phyloP scores from a whole-genome alignment of 2,888 invertebrate species.

The Cheilosia impressa region DNA sequence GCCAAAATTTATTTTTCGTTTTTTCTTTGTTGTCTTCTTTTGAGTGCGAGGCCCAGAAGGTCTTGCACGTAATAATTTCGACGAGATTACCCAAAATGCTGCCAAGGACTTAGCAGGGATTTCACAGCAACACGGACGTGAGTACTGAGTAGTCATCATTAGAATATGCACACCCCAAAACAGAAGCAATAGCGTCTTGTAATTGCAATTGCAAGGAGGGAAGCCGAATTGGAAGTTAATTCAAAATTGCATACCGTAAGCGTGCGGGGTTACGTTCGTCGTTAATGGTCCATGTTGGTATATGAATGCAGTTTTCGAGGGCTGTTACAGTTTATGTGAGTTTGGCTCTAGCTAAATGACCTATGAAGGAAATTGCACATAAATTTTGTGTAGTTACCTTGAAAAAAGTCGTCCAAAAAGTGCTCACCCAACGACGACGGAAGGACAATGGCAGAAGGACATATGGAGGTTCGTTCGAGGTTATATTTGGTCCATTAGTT shows the following conservation, averaged over 20 bases:
- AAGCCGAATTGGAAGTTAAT: slow-evolving; percentile 61
- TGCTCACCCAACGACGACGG: slow-evolving; percentile 13
- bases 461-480: slow-evolving; percentile 2
- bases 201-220: slow-evolving; percentile 47
- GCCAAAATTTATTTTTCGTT: slow-evolving; percentile 41
- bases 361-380: slow-evolving; percentile 70
- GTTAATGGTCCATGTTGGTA: slow-evolving; percentile 63
- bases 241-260: slow-evolving; percentile 23
- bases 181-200: slow-evolving; percentile 44
- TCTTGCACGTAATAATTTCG: slow-evolving; percentile 56
- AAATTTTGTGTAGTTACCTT: slow-evolving; percentile 45
- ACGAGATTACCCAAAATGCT: slow-evolving; percentile 60
- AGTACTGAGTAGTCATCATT: slow-evolving; percentile 62
- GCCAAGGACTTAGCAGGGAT: slow-evolving; percentile 59
- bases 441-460: slow-evolving; percentile 48
- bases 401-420: slow-evolving; percentile 12
- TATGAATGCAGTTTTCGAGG: slow-evolving; percentile 43
- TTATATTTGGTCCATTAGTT: slow-evolving; percentile 20
- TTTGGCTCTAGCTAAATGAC: slow-evolving; percentile 60
- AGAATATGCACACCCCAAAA: slow-evolving; percentile 41
- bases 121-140: slow-evolving; percentile 31
- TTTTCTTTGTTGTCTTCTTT: not conserved
- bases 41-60: not conserved
- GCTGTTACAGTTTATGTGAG: slow-evolving; percentile 22
- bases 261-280: slow-evolving; percentile 24